Base-by-base conservation (phyloP, 1,140 invertebrate genomes). In the Drosophila albomicans region DNA sequence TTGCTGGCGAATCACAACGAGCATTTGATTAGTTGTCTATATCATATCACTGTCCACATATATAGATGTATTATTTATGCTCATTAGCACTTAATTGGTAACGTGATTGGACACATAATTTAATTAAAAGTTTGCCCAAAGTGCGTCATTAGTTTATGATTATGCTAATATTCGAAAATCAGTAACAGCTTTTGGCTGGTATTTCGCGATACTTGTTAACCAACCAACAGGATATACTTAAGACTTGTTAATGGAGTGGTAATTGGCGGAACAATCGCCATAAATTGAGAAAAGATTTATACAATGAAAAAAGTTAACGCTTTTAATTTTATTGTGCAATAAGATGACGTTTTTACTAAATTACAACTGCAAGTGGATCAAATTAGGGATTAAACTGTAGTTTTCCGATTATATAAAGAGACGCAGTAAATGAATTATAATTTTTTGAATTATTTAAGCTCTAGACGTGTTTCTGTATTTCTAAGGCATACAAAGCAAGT, bases 111-210 rank as follows among this genome's bases (percentile, higher is more conserved):
- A 5, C 41, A 35, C 7, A 59, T 68, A 25, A 73, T 61, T 74
- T 70, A 63, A 75, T 75, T 58, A 63, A 43, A 32, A 32, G 35
- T 58, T 45, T 5, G 4, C 10, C 7, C 7, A 13, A 58, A 43
- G 43, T 67, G 72, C 72, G 72, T 75, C 72, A 70, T 32, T 10
- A 32, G 4, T 35, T 75, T 75, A 75, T 75, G 49, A 51, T 32
- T 43, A 63, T 70, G 58, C 72, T 58, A 63, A 75, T 63, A 13
- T 65, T 15, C 43, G 13, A 6, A 35, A 25, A 10, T 16, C 51
- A n/a, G 3, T 58, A 52, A 63, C 58, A 58, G 25, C 28, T 61
- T 15, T 11, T 43, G 57, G 38, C 28, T 41, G 56, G 20, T 15
- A 10, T 48, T 32, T 6, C 43, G 10, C 1, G 7, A 7, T 10